These are phyloP conservation scores for Bombyx huttoni DNA, from an alignment of 2,888 invertebrate genomes.

Conservation along the genomic window DNA sequence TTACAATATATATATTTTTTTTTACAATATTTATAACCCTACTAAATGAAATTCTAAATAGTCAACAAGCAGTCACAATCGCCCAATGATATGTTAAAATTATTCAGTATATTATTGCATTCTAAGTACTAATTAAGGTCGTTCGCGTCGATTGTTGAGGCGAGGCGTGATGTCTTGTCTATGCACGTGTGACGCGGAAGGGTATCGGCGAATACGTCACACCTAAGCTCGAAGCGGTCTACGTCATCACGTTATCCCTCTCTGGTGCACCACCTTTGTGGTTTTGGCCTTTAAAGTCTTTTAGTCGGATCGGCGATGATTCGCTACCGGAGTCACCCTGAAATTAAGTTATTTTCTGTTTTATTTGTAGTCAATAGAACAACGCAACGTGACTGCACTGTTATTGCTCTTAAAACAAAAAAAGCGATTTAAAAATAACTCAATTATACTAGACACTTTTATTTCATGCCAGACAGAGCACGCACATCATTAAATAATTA, in stretches of 20 bases:
- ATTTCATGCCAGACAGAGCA: too few relatives aligned
- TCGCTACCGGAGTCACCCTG: conserved; percentile 79
- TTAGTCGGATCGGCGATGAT: conserved; percentile 73
- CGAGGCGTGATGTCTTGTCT: conserved; percentile 6
- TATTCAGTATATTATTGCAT: conserved; percentile 64
- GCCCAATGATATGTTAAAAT: conserved; percentile 74
- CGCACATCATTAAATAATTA: too few relatives aligned
- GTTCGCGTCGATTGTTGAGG: conserved; percentile 8
- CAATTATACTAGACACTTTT: too few relatives aligned
- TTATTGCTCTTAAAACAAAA: too few relatives aligned
- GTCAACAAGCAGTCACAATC: conserved; percentile 73
- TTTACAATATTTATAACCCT: conserved; percentile 66
- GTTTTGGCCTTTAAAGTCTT: conserved; percentile 64
- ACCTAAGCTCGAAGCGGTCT: conserved; percentile 20
- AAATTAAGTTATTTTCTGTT: conserved; percentile 8
- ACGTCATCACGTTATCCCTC: conserved; percentile 52
- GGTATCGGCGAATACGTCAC: too few relatives aligned
- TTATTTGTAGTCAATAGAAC: not conserved
- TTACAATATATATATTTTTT: conserved; percentile 50
- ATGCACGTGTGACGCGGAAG: too few relatives aligned
- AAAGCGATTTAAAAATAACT: too few relatives aligned
- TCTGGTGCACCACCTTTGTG: conserved; percentile 48
- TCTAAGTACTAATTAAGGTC: conserved; percentile 34
- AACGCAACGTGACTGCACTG: too few relatives aligned
- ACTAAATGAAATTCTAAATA: conserved; percentile 61